Conservation (phyloP, 2,113 vertebrate species). For the Anarhynchus alexandrinus region DNA sequence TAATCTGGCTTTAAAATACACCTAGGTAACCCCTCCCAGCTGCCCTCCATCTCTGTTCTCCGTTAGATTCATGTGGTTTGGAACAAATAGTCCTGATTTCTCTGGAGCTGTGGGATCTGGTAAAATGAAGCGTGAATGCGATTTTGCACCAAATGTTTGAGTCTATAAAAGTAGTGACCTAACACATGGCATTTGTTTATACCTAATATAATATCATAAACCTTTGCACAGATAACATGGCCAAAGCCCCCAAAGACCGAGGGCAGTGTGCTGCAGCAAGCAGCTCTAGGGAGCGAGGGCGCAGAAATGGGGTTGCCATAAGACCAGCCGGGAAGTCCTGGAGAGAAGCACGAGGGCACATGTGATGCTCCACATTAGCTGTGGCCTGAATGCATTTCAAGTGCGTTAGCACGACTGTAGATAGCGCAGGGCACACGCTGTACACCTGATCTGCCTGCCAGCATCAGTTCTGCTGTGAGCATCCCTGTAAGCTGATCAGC, state of each 20-base stretch:
- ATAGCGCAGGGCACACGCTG: neutral
- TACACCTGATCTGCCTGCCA: neutral
- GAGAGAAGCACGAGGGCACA: rapidly evolving
- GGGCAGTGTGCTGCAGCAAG: neutral
- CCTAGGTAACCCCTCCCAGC: neutral
- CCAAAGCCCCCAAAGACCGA: neutral
- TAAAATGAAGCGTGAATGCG: neutral
- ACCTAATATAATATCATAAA: neutral
- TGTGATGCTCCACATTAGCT: rapidly evolving
- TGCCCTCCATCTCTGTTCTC: neutral
- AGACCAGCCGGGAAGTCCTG: neutral
- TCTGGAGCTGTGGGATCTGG: neutral
- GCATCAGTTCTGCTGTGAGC: neutral
- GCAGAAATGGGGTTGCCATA: rapidly evolving
- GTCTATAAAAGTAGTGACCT: neutral
- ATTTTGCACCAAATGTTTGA: neutral
- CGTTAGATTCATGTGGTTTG: neutral
- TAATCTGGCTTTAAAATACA: neutral
- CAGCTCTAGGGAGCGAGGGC: neutral
- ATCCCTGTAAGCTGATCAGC: neutral
- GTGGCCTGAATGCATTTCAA: neutral
- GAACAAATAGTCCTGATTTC: neutral
- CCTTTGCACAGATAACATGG: neutral
- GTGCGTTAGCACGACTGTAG: neutral
- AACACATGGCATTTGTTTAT: neutral